These are phyloP conservation scores for Panurus biarmicus DNA, from an alignment of 2,113 vertebrate genomes.

Conservation along the genomic window DNA sequence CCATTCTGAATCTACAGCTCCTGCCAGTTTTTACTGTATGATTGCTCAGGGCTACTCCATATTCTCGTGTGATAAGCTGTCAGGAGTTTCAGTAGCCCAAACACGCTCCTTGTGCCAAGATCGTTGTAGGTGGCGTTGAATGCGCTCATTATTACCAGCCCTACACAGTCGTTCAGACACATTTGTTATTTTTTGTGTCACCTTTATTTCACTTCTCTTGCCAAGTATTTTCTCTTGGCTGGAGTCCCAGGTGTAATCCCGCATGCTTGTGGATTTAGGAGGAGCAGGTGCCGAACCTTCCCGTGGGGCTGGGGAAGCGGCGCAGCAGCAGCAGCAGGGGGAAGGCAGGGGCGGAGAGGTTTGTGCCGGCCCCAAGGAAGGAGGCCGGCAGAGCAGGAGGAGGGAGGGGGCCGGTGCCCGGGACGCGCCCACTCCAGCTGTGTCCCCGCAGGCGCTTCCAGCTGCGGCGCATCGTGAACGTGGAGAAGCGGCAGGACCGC, in stretches of 20 bases:
- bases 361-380: background rate
- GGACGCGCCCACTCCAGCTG: fast-evolving
- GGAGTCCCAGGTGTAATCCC: constrained; percentile 5
- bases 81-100: background rate
- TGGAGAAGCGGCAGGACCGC: constrained; percentile 83
- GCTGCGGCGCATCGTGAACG: constrained; percentile 77
- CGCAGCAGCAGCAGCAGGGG: background rate
- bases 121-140: background rate
- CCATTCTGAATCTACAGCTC: background rate
- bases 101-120: background rate
- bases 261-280: background rate
- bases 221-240: constrained; percentile 27
- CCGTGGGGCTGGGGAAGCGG: background rate
- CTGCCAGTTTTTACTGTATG: background rate
- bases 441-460: constrained; percentile 73
- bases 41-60: background rate
- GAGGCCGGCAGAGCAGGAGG: background rate
- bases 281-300: constrained; percentile 20
- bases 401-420: background rate
- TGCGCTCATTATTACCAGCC: background rate
- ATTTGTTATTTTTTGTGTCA: constrained; percentile 35
- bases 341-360: background rate
- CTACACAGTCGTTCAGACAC: background rate
- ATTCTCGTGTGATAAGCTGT: background rate
- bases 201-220: constrained; percentile 18